Conservation (phyloP, 2,797 vertebrate species). For the Artibeus jamaicensis region DNA sequence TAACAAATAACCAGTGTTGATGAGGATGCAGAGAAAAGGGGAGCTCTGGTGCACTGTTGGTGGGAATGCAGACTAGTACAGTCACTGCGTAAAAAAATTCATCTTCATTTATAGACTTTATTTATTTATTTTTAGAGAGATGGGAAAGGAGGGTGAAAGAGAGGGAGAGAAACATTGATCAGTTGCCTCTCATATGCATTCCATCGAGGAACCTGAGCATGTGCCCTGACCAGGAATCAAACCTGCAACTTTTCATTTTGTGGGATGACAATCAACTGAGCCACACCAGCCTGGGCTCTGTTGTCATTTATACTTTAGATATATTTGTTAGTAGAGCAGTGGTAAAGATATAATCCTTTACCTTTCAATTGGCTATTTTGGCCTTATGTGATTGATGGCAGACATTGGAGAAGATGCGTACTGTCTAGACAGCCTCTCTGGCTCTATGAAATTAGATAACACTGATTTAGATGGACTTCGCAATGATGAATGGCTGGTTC, state of each 20-base stretch:
- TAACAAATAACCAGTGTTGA: neutral
- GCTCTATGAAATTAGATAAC: neutral
- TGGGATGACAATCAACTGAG: neutral
- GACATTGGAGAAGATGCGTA: neutral
- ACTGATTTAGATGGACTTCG: neutral
- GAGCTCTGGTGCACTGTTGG: neutral
- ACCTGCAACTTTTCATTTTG: neutral
- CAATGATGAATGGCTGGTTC: neutral
- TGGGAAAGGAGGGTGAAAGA: neutral
- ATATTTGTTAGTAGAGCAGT: neutral
- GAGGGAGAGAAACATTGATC: neutral
- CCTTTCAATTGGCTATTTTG: neutral
- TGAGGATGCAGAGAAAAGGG: neutral
- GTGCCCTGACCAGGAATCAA: neutral
- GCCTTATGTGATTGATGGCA: neutral
- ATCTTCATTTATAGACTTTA: neutral
- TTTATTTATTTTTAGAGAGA: neutral
- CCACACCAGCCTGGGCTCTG: neutral
- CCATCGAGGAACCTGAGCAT: neutral
- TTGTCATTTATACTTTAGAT: neutral
- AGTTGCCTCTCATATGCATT: neutral
- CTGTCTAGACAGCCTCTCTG: neutral
- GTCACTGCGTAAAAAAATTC: neutral
- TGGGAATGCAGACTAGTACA: neutral
- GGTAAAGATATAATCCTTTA: neutral